Evolutionary conservation across 30 jellyfish, hydroid and myxozoan species (phyloP).

Genomic region (Cassiopea xamachana): DNA sequence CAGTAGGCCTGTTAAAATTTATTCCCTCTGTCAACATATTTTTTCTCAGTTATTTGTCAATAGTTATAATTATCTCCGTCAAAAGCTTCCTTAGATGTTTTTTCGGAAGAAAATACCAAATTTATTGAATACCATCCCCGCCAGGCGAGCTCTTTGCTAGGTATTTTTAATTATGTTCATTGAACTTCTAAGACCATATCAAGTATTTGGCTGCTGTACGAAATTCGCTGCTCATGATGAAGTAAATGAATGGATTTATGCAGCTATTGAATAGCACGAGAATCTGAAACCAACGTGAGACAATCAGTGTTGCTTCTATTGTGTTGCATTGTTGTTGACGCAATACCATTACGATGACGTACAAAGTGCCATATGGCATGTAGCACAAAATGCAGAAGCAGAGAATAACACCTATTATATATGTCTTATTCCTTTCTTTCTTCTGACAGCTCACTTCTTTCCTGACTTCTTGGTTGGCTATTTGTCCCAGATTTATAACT

Average conservation of each 20-base stretch:
- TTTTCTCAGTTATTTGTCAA: too few species aligned
- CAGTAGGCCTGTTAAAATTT: too few species aligned
- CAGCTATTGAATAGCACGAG: conserved; percentile 44
- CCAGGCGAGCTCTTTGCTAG: too few species aligned
- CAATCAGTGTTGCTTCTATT: conserved; percentile 6
- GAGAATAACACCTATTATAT: conserved; percentile 22
- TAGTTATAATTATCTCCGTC: too few species aligned
- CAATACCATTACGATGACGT: not conserved
- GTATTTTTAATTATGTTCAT: too few species aligned
- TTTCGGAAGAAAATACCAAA: too few species aligned
- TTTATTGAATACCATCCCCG: too few species aligned
- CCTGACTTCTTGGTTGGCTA: not conserved
- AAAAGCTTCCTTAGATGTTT: too few species aligned
- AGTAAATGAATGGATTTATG: conserved; percentile 44
- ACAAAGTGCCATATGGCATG: conserved; percentile 11
- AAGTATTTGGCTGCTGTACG: conserved; percentile 46
- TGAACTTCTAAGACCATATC: not conserved
- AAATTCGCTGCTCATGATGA: conserved; percentile 37
- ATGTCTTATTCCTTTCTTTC: conserved; percentile 20
- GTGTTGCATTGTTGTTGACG: conserved; percentile 1
- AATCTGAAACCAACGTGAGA: conserved; percentile 12
- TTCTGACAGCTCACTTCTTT: not conserved
- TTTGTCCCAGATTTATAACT: conserved; percentile 26
- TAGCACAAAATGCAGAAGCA: conserved; percentile 16
- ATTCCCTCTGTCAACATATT: too few species aligned